A percentile compares a stretch with the other conserved stretches of the same genome.
Evolutionary conservation across 2,797 vertebrate species (phyloP).

Genomic region (Caiman crocodilus): DNA sequence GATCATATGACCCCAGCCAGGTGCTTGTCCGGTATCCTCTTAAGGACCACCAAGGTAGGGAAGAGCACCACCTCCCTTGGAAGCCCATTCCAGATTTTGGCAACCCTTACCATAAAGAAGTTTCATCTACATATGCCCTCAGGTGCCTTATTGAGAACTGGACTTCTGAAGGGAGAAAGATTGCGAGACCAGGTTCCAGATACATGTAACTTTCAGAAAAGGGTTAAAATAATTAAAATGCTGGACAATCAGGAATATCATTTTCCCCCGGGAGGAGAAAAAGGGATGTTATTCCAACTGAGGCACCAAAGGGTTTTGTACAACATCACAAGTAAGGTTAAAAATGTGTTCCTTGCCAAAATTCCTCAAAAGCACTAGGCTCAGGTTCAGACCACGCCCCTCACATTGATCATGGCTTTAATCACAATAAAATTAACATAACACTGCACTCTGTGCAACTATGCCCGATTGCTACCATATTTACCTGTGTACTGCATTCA

Average conservation of each 20-base stretch:
- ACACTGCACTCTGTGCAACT: not conserved
- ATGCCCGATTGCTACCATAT: not conserved
- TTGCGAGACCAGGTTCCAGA: not conserved
- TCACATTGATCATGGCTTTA: not conserved
- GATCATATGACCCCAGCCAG: too few species aligned
- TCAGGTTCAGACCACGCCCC: too few species aligned
- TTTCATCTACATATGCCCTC: too few species aligned
- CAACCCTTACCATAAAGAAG: too few species aligned
- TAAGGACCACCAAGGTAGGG: too few species aligned
- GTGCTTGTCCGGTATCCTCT: too few species aligned
- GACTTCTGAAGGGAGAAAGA: not conserved
- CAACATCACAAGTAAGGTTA: not conserved
- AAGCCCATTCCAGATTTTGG: too few species aligned
- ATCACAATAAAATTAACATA: not conserved
- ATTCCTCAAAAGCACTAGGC: not conserved
- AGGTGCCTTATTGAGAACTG: not conserved
- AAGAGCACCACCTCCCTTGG: too few species aligned
- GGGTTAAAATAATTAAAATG: not conserved
- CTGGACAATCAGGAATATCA: not conserved
- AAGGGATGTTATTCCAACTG: not conserved
- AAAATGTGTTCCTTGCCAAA: not conserved
- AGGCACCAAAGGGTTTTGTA: not conserved
- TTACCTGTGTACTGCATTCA: not conserved
- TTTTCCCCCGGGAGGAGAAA: not conserved
- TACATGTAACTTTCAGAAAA: not conserved